Base-by-base conservation (phyloP, 2,113 vertebrate species). In the Clupea harengus region DNA sequence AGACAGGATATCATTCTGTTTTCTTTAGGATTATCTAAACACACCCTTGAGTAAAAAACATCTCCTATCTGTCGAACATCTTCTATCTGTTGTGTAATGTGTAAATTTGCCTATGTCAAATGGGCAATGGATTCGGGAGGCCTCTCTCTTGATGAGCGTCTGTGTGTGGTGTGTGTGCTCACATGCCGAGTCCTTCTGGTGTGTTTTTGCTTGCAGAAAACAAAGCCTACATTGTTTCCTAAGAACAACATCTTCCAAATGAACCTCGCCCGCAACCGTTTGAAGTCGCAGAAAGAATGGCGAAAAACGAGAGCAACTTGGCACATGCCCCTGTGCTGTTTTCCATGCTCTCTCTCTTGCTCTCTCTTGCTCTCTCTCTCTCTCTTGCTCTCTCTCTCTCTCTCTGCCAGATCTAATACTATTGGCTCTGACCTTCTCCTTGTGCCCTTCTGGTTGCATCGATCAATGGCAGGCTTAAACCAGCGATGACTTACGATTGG, bases 241-340 rank as follows among this genome's bases (percentile, higher is more conserved):
- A 75, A 75, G 67, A 75, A 75, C 67, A 67, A 75, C 67, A 75
- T 75, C 67, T 75, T 32, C 67, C 67, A 75, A 75, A 75, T 75
- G n/a, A 75, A 75, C 67, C 60, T 64, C 67, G 67, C n/a, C 67
- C 28, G 67, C n/a, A 39, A 75, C 9, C 64, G 64, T 75, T 75
- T 75, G 67, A 75, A 75, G 67, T 32, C 67, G 67, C 67, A 25
- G 67, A 75, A 28, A 75, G n/a, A 28, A 28, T 75, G 67, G 64
- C n/a, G 67, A 75, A 75, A 75, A 75, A 75, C 25, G 67, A 75
- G n/a, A 75, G 67, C 67, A 39, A 75, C 67, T 75, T 75, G 67
- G 67, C 67, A 3, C 25, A 6, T 39, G 28, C 8, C 67, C 25
- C 22, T 11, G 25, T 32, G 28, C 25, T 75, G 67, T 75, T 75